Conservation (phyloP, 2,113 vertebrate genomes). For the Eptesicus fuscus region DNA sequence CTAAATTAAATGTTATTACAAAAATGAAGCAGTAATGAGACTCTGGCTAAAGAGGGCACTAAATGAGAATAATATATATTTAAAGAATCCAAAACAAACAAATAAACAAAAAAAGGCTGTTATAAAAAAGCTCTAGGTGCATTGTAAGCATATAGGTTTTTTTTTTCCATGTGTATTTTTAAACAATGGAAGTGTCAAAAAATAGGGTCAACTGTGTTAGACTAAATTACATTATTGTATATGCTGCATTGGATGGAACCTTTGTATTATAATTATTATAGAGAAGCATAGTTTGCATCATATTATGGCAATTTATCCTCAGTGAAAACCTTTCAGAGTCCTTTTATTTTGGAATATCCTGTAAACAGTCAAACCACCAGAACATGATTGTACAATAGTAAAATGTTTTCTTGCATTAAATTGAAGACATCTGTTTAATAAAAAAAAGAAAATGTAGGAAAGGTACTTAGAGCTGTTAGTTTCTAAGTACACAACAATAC, state of each 20-base stretch:
- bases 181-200: conserved; percentile 89
- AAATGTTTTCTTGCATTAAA: conserved; percentile 86
- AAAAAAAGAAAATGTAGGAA: conserved; percentile 77
- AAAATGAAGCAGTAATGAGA: conserved; percentile 94
- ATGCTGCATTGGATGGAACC: conserved; percentile 83
- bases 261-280: conserved; percentile 83
- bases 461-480: conserved; percentile 85
- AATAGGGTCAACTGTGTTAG: conserved; percentile 84
- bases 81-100: conserved; percentile 85
- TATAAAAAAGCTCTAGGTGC: conserved; percentile 91
- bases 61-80: conserved; percentile 90
- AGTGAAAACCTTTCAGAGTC: conserved; percentile 83
- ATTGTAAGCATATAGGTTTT: conserved; percentile 83
- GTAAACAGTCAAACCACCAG: conserved; percentile 91
- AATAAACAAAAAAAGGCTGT: conserved; percentile 81
- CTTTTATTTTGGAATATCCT: conserved; percentile 82
- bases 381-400: conserved; percentile 92
- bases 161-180: conserved; percentile 84
- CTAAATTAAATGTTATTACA: conserved; percentile 95
- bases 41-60: conserved; percentile 90
- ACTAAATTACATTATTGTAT: conserved; percentile 85
- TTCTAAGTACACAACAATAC: conserved; percentile 87
- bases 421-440: conserved; percentile 82
- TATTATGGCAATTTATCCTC: conserved; percentile 88
- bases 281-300: conserved; percentile 83